phyloP scores from a whole-genome alignment of 2,888 invertebrate genomes.

The Orthosia gothica region DNA sequence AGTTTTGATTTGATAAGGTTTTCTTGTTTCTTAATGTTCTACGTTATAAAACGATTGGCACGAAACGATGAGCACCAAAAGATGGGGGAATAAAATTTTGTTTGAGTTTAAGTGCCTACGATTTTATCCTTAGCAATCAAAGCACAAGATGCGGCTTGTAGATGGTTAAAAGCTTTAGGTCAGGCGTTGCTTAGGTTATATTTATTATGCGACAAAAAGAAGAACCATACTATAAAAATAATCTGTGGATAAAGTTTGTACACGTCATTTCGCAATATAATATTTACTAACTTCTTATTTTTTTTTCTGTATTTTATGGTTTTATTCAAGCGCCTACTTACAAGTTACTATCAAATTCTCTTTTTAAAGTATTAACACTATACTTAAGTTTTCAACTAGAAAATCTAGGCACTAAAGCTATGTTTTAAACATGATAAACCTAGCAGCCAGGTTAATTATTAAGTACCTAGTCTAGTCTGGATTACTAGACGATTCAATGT shows the following conservation, averaged over 20 bases:
- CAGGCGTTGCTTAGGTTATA: slow-evolving; percentile 7
- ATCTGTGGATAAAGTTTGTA: no score
- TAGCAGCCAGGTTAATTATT: slow-evolving; percentile 13
- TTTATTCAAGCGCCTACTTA: not conserved
- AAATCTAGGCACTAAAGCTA: not conserved
- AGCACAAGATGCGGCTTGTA: not conserved
- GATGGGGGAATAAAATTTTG: not conserved
- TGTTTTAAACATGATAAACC: slow-evolving; percentile 2
- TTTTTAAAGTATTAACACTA: not conserved
- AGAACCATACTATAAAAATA: no score
- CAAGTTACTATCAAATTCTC: not conserved
- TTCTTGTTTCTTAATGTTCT: not conserved
- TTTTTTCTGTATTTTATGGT: not conserved
- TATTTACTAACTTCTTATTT: no score
- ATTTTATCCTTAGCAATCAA: slow-evolving; percentile 30
- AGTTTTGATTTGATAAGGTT: not conserved
- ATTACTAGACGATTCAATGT: not conserved
- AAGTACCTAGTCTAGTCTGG: not conserved
- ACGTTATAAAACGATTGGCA: no score
- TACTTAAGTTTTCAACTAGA: slow-evolving; percentile 7
- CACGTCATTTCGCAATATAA: no score
- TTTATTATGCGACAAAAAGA: no score
- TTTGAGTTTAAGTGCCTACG: slow-evolving; percentile 1
- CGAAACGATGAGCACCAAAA: no score
- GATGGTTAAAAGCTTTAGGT: not conserved